Conservation (phyloP, 2,888 invertebrate species). For the Drosophila testacea region DNA sequence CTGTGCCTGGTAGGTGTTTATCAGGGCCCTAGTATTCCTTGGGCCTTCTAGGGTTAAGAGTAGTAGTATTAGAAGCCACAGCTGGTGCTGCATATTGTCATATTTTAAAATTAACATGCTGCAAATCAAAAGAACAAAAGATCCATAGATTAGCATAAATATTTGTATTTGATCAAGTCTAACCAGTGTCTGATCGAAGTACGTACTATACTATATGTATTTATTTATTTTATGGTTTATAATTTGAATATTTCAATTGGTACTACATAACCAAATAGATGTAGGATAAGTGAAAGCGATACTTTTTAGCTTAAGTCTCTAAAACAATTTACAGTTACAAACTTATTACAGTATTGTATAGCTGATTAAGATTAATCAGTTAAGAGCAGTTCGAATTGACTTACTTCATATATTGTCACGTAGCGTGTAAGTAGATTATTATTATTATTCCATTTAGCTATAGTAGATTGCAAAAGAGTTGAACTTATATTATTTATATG, state of each 20-base stretch:
- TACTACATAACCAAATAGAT: conserved; percentile 16
- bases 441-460: conserved; percentile 59
- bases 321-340: neutral
- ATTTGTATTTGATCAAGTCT: conserved; percentile 18
- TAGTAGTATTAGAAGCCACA: conserved; percentile 53
- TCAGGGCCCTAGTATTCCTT: conserved; percentile 22
- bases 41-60: conserved; percentile 47
- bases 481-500: conserved; percentile 31
- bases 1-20: conserved; percentile 48
- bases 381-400: conserved; percentile 37
- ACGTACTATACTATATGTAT: neutral
- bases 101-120: conserved; percentile 75
- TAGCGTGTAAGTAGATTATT: conserved; percentile 53
- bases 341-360: conserved; percentile 13
- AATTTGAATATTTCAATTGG: neutral
- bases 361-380: conserved; percentile 43
- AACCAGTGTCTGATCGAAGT: conserved; percentile 14
- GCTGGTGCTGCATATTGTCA: conserved; percentile 63
- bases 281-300: conserved; percentile 42
- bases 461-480: conserved; percentile 44
- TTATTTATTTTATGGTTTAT: neutral
- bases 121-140: conserved; percentile 43
- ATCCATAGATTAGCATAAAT: conserved; percentile 26
- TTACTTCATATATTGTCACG: conserved; percentile 70
- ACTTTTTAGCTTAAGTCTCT: conserved; percentile 5